A percentile compares a stretch with the other conserved stretches of the same genome.
phyloP scores from a whole-genome alignment of 2,113 vertebrate species.

The Phalacrocorax carbo region DNA sequence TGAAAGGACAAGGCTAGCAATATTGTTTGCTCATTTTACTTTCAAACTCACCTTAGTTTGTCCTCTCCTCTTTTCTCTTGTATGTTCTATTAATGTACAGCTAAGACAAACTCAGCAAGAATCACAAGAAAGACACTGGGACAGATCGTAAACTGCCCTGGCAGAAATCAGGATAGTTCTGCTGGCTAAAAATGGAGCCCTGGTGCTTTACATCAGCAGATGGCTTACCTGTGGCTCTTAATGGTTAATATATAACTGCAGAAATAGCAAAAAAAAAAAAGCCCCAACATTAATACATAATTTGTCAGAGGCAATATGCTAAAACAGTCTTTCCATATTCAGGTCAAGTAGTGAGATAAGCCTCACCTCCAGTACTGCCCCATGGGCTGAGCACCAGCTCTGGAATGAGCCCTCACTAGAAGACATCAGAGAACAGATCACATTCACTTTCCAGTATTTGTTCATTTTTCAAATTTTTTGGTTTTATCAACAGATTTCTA shows the following conservation, averaged over 20 bases:
- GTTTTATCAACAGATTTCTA: conserved; percentile 49
- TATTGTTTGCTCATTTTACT: conserved; percentile 55
- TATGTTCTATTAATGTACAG: conserved; percentile 29
- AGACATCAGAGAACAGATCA: conserved; percentile 1
- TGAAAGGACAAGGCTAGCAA: conserved; percentile 47
- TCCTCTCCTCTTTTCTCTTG: conserved; percentile 39
- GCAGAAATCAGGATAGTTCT: conserved; percentile 1
- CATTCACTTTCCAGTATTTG: conserved; percentile 3
- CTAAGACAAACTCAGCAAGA: conserved; percentile 58
- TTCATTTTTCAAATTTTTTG: conserved; percentile 16
- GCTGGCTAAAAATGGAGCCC: conserved; percentile 1
- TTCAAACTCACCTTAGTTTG: conserved; percentile 56
- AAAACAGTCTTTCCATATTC: conserved; percentile 27
- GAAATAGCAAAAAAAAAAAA: neutral
- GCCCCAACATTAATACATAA: conserved; percentile 24
- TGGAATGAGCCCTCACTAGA: conserved; percentile 31
- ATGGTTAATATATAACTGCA: conserved; percentile 56
- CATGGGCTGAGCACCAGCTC: conserved; percentile 12
- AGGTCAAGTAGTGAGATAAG: conserved; percentile 51
- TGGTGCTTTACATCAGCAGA: conserved; percentile 19
- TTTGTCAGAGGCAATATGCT: conserved; percentile 39
- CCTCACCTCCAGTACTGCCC: conserved; percentile 1
- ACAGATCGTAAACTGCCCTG: neutral
- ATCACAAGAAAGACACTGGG: conserved; percentile 26
- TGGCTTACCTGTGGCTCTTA: conserved; percentile 48